Base-by-base conservation (phyloP, 2,113 vertebrate species). In the Taxidea taxus region DNA sequence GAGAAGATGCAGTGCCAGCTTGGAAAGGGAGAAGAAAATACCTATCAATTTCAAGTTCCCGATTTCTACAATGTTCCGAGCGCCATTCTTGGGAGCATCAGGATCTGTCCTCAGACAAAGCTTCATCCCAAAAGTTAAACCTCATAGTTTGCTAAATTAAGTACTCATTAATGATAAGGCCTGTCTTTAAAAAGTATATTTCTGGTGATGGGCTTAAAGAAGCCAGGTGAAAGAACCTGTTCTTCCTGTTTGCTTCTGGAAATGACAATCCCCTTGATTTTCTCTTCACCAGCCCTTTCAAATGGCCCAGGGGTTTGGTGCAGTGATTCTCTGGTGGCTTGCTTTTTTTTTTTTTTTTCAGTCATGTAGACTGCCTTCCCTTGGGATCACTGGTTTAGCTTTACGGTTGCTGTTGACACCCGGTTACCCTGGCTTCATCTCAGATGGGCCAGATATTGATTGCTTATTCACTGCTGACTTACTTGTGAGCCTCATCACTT, bases 11-110 rank as follows among this genome's bases (percentile, higher is more conserved):
- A n/a, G 58, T 49, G 34, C 77, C 68, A 56, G 39, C 91, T 83
- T 95, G 34, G 81, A 97, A 96, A 94, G 29, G 15, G 84, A 96
- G 60, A 94, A 86, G 70, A 88, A 96, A 90, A 96, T 93, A 86
- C 39, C 88, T 54, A 92, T 54, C 83, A 83, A 89, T 89, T 89
- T 97, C 83, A 70, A 84, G 83, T 75, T 96, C 68, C 0, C 0
- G 58, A 91, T 93, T 94, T 97, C 85, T 68, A 49, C 15, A n/a
- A 5, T 42, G 37, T 62, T 77, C 34, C 56, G 31, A 12, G n/a
- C 58, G 47, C 14, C 64, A 51, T 95, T 94, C 23, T 78, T 75
- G 92, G 39, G 86, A 83, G 23, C 77, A 85, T 90, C 29, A 70
- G 66, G 27, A 82, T 81, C 66, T 6, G 54, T 60, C 21, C 58